phyloP scores from a whole-genome alignment of 2,888 invertebrate species.

The Harmothoe impar region DNA sequence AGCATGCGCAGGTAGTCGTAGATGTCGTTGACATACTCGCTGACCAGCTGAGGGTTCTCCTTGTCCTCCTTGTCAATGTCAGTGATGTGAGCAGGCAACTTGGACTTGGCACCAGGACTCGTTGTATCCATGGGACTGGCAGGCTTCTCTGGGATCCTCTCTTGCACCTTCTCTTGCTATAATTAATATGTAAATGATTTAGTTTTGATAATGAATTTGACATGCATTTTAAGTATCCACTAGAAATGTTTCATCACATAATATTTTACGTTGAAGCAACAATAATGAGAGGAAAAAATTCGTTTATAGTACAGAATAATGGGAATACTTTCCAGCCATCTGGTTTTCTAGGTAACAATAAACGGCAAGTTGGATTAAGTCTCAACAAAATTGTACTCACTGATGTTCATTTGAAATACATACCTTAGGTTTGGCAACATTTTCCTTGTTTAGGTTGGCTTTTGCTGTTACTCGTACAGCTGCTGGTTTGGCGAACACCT shows the following conservation, averaged over 20 bases:
- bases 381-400: too few species aligned
- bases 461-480: background rate
- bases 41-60: conserved; percentile 90
- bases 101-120: conserved; percentile 64
- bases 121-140: conserved; percentile 57
- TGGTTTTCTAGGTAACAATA: too few species aligned
- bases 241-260: too few species aligned
- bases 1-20: conserved; percentile 91
- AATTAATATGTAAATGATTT: too few species aligned
- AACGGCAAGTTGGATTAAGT: too few species aligned
- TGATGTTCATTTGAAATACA: background rate
- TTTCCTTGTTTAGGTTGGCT: conserved; percentile 11
- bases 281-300: too few species aligned
- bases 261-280: too few species aligned
- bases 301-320: too few species aligned
- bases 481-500: background rate
- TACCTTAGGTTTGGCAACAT: conserved; percentile 39
- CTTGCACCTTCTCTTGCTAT: background rate
- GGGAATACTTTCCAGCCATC: too few species aligned
- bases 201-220: too few species aligned
- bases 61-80: conserved; percentile 90
- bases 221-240: too few species aligned
- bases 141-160: conserved; percentile 37
- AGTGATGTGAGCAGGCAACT: conserved; percentile 58
- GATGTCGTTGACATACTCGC: conserved; percentile 94